Evolutionary conservation across 2,113 vertebrate species (phyloP), one percentile per base, ranked within the genome.

Genomic region (Myotis yumanensis): DNA sequence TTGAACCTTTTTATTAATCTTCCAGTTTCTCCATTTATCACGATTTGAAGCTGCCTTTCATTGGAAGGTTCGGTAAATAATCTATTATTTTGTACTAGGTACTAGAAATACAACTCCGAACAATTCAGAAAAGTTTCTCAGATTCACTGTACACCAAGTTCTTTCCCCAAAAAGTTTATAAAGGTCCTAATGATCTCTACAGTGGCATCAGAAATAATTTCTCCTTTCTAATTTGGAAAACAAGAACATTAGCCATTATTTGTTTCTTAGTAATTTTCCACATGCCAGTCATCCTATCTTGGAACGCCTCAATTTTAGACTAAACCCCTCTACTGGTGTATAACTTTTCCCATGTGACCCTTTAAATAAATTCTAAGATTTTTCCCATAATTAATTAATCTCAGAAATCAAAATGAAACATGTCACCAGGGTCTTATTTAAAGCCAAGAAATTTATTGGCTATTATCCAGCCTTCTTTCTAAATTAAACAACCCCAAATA

Each of bases 371-470:
- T 97, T 72, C 95, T 82, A 87, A 92, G 87, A 48, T 77, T 96
- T 97, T 98, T 96, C 95, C 97, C 93, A 94, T 97, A 97, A 95
- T 97, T 97, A 95, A 95, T 98, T 98, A 97, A 97, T 96, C 97
- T 97, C 73, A 95, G 95, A 92, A 96, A 97, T 98, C 88, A 97
- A 97, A 97, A 94, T 97, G 81, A 98, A 97, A 97, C 94, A 76
- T 92, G 90, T 97, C 95, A 94, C 92, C 97, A 93, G 92, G 69
- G n/a, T 23, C 90, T 51, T 95, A 96, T 97, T 97, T 97, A 97
- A 97, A 97, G 92, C 71, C 91, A 87, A 97, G 93, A 92, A 52
- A 48, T 96, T 48, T 91, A 69, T 95, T 98, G 98, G 97, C 94
- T 35, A 4, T 83, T 32, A 96, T 97, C 95, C 97, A 98, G 90